A percentile compares a stretch with the other conserved stretches of the same genome.
Evolutionary conservation across 2,113 vertebrate genomes (phyloP).

Genomic region (Hypanus sabinus): DNA sequence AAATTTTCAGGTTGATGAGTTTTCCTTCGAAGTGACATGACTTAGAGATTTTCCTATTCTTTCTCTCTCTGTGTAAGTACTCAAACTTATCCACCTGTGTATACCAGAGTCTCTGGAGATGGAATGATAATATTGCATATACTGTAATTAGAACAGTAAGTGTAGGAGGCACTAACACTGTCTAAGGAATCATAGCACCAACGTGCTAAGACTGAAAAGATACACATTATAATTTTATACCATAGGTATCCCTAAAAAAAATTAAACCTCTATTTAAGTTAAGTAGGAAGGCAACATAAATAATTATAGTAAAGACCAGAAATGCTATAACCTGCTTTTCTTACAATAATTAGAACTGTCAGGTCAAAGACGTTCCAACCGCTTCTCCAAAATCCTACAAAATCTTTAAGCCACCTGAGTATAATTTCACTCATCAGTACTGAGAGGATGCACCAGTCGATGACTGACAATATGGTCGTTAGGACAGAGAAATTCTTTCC

Average conservation of each 20-base stretch:
- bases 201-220: background rate
- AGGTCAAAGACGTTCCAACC: conserved; percentile 59
- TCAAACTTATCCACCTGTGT: background rate
- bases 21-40: too few relatives aligned
- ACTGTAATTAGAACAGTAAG: background rate
- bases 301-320: background rate
- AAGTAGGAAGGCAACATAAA: background rate
- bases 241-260: background rate
- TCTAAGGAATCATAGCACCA: background rate
- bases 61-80: background rate
- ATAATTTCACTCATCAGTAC: conserved; percentile 52
- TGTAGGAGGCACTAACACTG: background rate
- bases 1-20: too few relatives aligned
- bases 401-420: conserved; percentile 51
- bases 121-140: background rate
- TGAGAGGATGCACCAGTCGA: conserved; percentile 50
- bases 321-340: conserved; percentile 4
- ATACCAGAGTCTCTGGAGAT: background rate
- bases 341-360: conserved; percentile 51
- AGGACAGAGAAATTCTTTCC: background rate
- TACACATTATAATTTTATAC: background rate
- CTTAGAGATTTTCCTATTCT: too few relatives aligned
- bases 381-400: conserved; percentile 51
- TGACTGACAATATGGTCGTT: background rate
- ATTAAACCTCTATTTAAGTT: background rate